phyloP scores from a whole-genome alignment of 2,797 vertebrate species.

The Garrulus glandarius region DNA sequence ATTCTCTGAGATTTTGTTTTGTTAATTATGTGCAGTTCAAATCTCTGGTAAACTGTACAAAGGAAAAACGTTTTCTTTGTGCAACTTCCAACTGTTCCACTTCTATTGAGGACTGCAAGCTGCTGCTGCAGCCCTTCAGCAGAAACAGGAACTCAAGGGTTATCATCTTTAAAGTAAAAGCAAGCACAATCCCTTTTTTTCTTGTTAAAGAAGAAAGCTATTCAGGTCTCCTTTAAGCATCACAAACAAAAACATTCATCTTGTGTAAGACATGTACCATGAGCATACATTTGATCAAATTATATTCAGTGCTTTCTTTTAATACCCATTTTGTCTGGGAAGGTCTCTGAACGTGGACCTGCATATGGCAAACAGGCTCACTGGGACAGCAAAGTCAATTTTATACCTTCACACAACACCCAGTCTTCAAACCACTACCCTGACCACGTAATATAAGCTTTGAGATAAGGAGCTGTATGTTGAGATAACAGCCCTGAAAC shows the following conservation, averaged over 20 bases:
- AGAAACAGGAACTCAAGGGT: not conserved
- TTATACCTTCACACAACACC: slow-evolving; percentile 2
- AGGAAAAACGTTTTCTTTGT: not conserved
- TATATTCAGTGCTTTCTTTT: not conserved
- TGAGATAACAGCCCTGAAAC: slow-evolving; percentile 27
- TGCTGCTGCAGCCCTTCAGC: not conserved
- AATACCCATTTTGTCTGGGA: not conserved
- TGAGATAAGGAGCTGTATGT: slow-evolving; percentile 36
- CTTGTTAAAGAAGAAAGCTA: not conserved
- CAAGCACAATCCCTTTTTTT: not conserved
- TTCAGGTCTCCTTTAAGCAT: not conserved
- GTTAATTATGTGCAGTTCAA: slow-evolving; percentile 3
- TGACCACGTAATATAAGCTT: slow-evolving; percentile 25
- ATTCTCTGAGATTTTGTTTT: not conserved
- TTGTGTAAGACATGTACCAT: not conserved
- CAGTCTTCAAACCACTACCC: not conserved
- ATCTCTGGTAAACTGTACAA: not conserved
- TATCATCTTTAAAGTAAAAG: not conserved
- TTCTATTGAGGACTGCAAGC: not conserved
- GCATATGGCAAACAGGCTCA: not conserved
- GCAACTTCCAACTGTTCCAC: not conserved
- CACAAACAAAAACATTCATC: not conserved
- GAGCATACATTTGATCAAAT: not conserved
- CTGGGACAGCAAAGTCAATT: slow-evolving; percentile 20
- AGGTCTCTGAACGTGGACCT: not conserved